Evolutionary conservation across 2,888 invertebrate genomes (phyloP), one percentile per base, ranked within the genome.

Genomic region (Orchesellides sinensis): DNA sequence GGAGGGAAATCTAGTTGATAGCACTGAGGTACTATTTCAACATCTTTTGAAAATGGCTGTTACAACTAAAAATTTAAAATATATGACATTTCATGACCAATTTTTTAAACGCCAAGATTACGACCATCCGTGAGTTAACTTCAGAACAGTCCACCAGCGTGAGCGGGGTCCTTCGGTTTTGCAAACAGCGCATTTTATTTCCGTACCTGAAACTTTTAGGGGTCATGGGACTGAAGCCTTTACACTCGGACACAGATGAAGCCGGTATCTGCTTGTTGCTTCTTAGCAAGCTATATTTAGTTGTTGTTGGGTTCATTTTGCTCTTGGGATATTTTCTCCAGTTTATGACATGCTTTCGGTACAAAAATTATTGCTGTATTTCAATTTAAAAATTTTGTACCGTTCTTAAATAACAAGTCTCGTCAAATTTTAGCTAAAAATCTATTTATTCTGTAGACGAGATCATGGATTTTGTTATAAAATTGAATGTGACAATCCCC

Each of bases 281-380:
- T 87, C 90, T 94, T 45, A 93, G 93, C 52, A 93, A 93, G 89
- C 90, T 93, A 54, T 95, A 96, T 89, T 93, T 94, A 6, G 89
- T 93, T 19, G 92, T 94, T 89, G 93, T 95, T 12, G 91, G 93
- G 52, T 3, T 86, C 6, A 69, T 89, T 4, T 93, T 95, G 91
- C 90, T 93, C 1, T 21, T 81, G 65, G 95, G 96, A 87, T 96
- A 96, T 89, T 90, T 94, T 72, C 90, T 96, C 21, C 95, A 96
- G 89, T 96, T 94, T 89, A 93, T 95, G 92, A 93, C 95, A 73
- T 95, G 95, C 89, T 96, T 94, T 89, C 92, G 94, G 94, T 94
- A 89, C 89, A 89, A 21, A 23, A 27, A 5, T 40, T n/a, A 40
- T 40, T 14, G 1, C 10, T 14, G 35, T 35, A 40, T 14, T 40